Evolutionary conservation across 1,140 invertebrate species (phyloP), one percentile per base, ranked within the genome.

Genomic region (Heliconius hermathena): DNA sequence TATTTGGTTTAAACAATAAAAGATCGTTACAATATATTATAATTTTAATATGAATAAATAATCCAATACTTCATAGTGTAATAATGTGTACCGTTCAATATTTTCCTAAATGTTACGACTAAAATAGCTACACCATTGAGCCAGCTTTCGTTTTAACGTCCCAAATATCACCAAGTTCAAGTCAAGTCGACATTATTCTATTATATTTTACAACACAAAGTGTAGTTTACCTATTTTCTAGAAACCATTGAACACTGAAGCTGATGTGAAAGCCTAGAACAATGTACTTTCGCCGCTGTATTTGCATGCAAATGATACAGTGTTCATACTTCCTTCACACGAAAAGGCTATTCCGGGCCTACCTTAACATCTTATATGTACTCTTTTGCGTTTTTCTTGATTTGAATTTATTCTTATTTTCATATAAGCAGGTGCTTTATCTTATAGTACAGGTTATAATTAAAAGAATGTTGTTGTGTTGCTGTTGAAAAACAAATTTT

Each of bases 221-320:
- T 41, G 18, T 38, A 36, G 71, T 72, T 71, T 57, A 74, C 57
- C 72, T 71, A 77, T 82, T 84, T 82, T 81, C 81, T 84, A 77
- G 77, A 80, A 84, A 76, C 57, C 73, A 54, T 79, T 57, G 73
- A 73, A 81, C 46, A 82, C 52, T 79, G 83, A 86, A 88, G 78
- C 78, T 85, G 87, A 91, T 88, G 89, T 87, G 89, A 91, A 91
- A 89, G 89, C 85, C 72, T 81, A 79, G 83, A 84, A 89, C 89
- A 88, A 88, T 88, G 85, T 86, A 87, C 90, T 92, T 90, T 91
- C 91, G 85, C 87, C 80, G 77, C 80, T 74, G 81, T 78, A 82
- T 84, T 90, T 82, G 83, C 85, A 92, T 92, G 87, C 86, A 90
- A 87, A 90, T 90, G 84, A 87, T 81, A 76, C 82, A 83, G 75